Evolutionary conservation across 2,888 invertebrate genomes (phyloP).

Genomic region (Standfussiana lucernea): DNA sequence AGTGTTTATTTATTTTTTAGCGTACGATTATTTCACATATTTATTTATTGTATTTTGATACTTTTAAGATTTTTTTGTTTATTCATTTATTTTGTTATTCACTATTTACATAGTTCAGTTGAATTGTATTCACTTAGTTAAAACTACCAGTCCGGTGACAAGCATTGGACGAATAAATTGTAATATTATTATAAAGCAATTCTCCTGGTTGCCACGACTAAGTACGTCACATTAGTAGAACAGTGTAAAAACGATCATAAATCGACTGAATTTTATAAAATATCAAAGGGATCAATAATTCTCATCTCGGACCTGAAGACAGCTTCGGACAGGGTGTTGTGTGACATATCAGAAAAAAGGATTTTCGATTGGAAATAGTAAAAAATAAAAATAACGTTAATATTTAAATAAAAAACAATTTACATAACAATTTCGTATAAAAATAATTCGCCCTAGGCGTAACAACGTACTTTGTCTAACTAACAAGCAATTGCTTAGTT

Average conservation of each 20-base stretch:
- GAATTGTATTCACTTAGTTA: slow-evolving; percentile 34
- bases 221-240: slow-evolving; percentile 54
- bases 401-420: slow-evolving; percentile 15
- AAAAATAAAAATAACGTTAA: slow-evolving; percentile 46
- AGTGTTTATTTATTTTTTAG: slow-evolving; percentile 66
- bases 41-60: slow-evolving; percentile 34
- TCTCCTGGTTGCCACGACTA: slow-evolving; percentile 64
- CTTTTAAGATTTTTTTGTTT: slow-evolving; percentile 36
- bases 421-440: slow-evolving; percentile 39
- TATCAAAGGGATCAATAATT: slow-evolving; percentile 81
- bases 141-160: slow-evolving; percentile 14
- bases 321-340: slow-evolving; percentile 85
- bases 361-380: slow-evolving; percentile 68
- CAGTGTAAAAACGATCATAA: slow-evolving; percentile 66
- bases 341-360: slow-evolving; percentile 84
- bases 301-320: slow-evolving; percentile 79
- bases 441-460: slow-evolving; percentile 52
- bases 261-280: slow-evolving; percentile 80
- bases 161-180: slow-evolving; percentile 16
- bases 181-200: slow-evolving; percentile 40
- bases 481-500: slow-evolving; percentile 35
- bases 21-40: slow-evolving; percentile 46
- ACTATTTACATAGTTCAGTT: slow-evolving; percentile 38
- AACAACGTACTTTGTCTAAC: slow-evolving; percentile 41
- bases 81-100: slow-evolving; percentile 48